Conservation (phyloP, 2,797 vertebrate genomes). For the Sarcophilus harrisii region DNA sequence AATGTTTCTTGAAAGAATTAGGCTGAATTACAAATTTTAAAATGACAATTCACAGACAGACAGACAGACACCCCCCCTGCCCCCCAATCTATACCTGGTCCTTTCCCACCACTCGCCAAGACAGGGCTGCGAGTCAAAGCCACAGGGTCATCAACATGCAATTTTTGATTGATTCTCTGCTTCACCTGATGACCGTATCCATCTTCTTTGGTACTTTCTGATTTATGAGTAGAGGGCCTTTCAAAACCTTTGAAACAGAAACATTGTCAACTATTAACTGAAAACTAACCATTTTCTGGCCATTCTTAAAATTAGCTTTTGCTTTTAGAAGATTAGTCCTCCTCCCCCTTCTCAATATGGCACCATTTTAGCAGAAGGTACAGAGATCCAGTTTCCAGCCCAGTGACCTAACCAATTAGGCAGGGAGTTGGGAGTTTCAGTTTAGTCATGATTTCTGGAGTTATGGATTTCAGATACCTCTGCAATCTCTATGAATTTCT, state of each 20-base stretch:
- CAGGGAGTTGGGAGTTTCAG: neutral
- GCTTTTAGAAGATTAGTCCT: neutral
- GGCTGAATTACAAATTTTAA: neutral
- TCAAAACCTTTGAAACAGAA: slow-evolving; percentile 81
- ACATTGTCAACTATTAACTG: slow-evolving; percentile 7
- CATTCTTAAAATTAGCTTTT: neutral
- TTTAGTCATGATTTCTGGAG: neutral
- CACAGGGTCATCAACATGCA: slow-evolving; percentile 84
- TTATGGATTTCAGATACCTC: neutral
- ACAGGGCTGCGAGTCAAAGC: slow-evolving; percentile 86
- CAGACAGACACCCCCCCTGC: too few species aligned
- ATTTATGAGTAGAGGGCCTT: slow-evolving; percentile 79
- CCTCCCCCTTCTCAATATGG: neutral
- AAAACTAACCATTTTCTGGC: neutral
- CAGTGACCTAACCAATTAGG: neutral
- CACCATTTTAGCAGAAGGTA: neutral
- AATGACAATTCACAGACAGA: neutral
- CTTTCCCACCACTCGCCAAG: slow-evolving; percentile 89
- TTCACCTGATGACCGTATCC: slow-evolving; percentile 85
- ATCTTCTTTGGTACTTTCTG: slow-evolving; percentile 90
- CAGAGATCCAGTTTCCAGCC: neutral
- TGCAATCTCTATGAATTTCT: neutral
- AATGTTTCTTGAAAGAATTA: neutral
- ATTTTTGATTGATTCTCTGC: slow-evolving; percentile 84
- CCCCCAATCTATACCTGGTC: slow-evolving; percentile 86